These are phyloP conservation scores for Heliconius hermathena DNA, from an alignment of 1,140 invertebrate genomes.

Conservation along the genomic window DNA sequence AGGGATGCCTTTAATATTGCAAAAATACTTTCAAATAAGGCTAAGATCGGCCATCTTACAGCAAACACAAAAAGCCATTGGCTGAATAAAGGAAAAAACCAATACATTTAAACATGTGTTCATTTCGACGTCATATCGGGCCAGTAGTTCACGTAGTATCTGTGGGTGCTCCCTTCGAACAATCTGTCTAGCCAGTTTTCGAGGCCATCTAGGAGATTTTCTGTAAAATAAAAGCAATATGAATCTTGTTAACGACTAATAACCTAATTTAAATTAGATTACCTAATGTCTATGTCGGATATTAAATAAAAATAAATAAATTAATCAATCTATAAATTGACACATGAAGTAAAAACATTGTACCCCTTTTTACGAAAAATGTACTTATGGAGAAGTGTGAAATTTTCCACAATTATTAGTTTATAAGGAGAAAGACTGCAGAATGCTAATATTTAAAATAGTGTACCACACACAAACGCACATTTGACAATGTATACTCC, in stretches of 20 bases:
- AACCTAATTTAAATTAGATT: no score
- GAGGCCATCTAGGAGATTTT: constrained; percentile 90
- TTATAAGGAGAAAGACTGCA: no score
- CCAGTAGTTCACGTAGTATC: constrained; percentile 98
- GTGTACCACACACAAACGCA: no score
- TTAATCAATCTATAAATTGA: no score
- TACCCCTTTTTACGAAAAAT: no score
- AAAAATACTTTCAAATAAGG: neutral
- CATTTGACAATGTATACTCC: no score
- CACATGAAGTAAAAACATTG: no score
- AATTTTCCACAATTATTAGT: no score
- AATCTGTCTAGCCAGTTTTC: constrained; percentile 98
- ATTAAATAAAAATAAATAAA: no score
- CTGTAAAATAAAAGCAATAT: neutral
- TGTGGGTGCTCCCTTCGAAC: constrained; percentile 96
- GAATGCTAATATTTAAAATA: no score
- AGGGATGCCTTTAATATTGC: neutral
- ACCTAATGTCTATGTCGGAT: no score
- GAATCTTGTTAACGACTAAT: neutral
- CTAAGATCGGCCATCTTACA: neutral
- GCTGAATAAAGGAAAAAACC: neutral
- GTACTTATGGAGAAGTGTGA: no score
- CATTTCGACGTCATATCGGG: constrained; percentile 89
- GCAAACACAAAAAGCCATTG: constrained; percentile 6
- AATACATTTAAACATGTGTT: neutral